Evolutionary conservation across 2,888 invertebrate species (phyloP).

Genomic region (Ethmia dodecea): DNA sequence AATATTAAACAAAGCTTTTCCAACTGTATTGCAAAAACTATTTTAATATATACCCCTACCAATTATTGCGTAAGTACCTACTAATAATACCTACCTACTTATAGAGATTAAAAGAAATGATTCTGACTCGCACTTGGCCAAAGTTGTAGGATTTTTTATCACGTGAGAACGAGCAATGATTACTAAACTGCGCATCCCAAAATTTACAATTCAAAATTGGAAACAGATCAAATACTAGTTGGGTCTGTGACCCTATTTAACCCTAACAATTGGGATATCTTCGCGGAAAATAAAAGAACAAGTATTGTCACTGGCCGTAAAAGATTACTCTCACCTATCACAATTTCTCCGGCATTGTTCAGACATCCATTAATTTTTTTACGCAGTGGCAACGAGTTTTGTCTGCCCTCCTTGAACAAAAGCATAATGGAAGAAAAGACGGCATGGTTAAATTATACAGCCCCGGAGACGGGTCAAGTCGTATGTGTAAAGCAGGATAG

Average conservation of each 20-base stretch:
- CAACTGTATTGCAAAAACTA: no score
- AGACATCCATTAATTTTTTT: constrained; percentile 63
- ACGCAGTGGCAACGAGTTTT: constrained; percentile 59
- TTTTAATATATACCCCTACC: no score
- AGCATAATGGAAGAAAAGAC: constrained; percentile 60
- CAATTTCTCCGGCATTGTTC: constrained; percentile 70
- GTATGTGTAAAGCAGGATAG: constrained; percentile 38
- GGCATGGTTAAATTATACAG: constrained; percentile 56
- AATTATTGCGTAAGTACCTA: no score
- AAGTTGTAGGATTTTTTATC: no score
- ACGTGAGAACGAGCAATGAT: constrained; percentile 1
- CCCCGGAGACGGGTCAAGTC: constrained; percentile 50
- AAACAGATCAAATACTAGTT: constrained; percentile 35
- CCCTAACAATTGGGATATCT: constrained; percentile 53
- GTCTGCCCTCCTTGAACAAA: constrained; percentile 58
- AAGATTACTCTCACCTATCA: constrained; percentile 75
- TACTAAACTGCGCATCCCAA: constrained; percentile 14
- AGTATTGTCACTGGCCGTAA: constrained; percentile 53
- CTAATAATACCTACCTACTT: no score
- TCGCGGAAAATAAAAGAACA: constrained; percentile 50
- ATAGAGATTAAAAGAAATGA: no score
- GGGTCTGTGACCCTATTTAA: constrained; percentile 64
- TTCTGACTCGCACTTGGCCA: no score
- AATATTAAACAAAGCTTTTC: no score
- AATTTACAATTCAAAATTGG: constrained; percentile 58